Conservation (phyloP, 2,888 invertebrate species). For the Serrognathus titanus region DNA sequence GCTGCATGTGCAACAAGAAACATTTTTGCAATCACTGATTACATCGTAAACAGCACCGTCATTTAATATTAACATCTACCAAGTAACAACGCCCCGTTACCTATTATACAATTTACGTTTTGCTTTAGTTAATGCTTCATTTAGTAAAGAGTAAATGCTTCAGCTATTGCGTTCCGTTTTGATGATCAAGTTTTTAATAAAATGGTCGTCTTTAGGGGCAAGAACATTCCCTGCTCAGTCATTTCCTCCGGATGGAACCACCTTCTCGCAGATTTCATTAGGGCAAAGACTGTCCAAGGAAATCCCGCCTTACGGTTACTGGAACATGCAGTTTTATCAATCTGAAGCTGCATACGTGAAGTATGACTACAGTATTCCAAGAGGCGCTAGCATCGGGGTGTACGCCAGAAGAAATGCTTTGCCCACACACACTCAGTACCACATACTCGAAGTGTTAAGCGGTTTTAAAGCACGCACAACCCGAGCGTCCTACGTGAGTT, state of each 20-base stretch:
- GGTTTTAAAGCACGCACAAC: slow-evolving; percentile 84
- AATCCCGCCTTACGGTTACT: slow-evolving; percentile 91
- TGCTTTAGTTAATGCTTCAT: background rate
- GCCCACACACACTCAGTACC: slow-evolving; percentile 95
- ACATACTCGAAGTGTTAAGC: slow-evolving; percentile 89
- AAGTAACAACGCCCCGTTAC: too few species aligned
- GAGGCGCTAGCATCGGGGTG: slow-evolving; percentile 90
- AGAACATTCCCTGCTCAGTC: slow-evolving; percentile 86
- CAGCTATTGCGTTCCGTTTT: background rate
- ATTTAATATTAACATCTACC: background rate
- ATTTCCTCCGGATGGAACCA: slow-evolving; percentile 89
- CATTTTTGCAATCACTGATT: background rate
- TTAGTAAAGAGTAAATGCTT: too few species aligned
- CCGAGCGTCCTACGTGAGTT: slow-evolving; percentile 82
- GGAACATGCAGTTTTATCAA: slow-evolving; percentile 97
- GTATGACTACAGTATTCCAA: slow-evolving; percentile 90
- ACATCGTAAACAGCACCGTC: too few species aligned
- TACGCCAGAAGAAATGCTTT: slow-evolving; percentile 91
- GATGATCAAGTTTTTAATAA: background rate
- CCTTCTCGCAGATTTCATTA: slow-evolving; percentile 84
- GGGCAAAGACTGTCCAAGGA: slow-evolving; percentile 84
- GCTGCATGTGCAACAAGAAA: too few species aligned
- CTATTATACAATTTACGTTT: background rate
- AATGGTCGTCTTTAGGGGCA: slow-evolving; percentile 58
- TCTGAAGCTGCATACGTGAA: slow-evolving; percentile 90